phyloP scores from a whole-genome alignment of 2,888 invertebrate species.

The Pachycephus smyrnensis region DNA sequence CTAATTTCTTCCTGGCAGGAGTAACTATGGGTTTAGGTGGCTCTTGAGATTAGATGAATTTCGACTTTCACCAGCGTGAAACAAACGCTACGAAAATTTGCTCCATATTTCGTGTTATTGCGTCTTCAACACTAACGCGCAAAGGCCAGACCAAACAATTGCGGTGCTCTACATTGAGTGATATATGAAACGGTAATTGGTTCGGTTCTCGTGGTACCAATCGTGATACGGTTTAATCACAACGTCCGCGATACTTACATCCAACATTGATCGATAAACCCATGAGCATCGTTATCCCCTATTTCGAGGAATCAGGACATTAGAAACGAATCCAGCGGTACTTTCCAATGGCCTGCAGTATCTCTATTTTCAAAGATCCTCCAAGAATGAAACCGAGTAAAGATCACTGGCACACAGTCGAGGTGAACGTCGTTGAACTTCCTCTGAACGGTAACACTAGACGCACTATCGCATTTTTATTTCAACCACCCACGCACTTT shows the following conservation, averaged over 20 bases:
- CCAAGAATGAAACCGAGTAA: neutral
- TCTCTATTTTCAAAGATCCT: neutral
- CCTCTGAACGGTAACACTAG: neutral
- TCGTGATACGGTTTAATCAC: neutral
- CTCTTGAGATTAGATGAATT: slow-evolving; percentile 37
- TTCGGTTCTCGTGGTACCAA: neutral
- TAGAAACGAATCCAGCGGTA: neutral
- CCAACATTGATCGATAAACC: neutral
- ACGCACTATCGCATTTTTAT: slow-evolving; percentile 7
- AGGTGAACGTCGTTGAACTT: neutral
- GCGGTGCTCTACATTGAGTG: neutral
- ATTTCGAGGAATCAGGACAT: neutral
- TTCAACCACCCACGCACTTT: neutral
- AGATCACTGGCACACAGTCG: neutral
- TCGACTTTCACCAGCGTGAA: slow-evolving; percentile 40
- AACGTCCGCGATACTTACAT: neutral
- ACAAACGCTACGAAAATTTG: neutral
- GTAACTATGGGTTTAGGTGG: neutral
- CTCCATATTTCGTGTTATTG: neutral
- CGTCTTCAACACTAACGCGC: neutral
- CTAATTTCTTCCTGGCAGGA: slow-evolving; percentile 4
- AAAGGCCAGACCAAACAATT: neutral
- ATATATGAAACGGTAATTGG: neutral
- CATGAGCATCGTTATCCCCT: neutral
- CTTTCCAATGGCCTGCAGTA: neutral